Conservation (phyloP, 1,140 invertebrate species). For the Saccostrea echinata region DNA sequence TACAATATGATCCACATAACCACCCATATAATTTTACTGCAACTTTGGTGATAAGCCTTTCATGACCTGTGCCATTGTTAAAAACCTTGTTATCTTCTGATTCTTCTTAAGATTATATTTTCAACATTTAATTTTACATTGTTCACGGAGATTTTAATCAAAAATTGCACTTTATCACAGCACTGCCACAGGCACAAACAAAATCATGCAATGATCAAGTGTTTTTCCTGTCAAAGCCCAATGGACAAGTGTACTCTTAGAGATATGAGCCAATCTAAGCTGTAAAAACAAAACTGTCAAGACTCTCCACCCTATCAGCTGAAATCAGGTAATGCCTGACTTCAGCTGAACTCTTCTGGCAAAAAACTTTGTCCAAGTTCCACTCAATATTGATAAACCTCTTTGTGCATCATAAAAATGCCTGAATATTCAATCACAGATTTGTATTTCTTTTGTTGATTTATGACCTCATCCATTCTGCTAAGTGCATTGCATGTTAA, state of each 20-base stretch:
- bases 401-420: neutral
- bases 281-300: neutral
- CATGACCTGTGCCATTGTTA: too few species aligned
- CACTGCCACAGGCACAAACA: neutral
- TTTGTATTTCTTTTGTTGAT: too few species aligned
- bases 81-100: too few species aligned
- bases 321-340: neutral
- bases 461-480: too few species aligned
- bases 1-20: too few species aligned
- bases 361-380: neutral
- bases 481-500: too few species aligned
- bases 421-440: neutral
- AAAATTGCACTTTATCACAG: neutral
- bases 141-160: too few species aligned
- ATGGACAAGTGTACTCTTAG: neutral
- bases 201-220: neutral
- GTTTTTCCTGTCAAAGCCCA: neutral
- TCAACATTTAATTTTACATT: too few species aligned
- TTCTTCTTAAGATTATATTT: too few species aligned
- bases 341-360: neutral
- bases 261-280: neutral
- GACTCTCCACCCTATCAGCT: neutral
- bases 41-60: too few species aligned
- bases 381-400: neutral
- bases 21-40: too few species aligned